Evolutionary conservation across 1,140 invertebrate genomes (phyloP), one percentile per base, ranked within the genome.

Genomic region (Drosophila simulans): DNA sequence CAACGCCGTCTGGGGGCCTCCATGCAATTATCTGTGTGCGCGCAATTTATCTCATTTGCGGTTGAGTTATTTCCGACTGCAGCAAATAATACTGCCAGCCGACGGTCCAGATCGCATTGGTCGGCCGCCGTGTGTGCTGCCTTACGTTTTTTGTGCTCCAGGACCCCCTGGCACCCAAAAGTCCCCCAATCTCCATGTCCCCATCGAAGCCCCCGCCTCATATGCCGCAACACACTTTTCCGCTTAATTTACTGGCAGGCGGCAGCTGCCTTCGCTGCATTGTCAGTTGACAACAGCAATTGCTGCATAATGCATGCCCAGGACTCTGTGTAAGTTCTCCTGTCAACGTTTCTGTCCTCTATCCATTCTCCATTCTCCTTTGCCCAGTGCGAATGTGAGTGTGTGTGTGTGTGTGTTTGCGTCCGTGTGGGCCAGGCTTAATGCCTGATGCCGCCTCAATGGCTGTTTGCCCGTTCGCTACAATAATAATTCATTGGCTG

Each of bases 1-100:
- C 45, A 62, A 58, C 73, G 42, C 57, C 75, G 40, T 78, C 66
- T 52, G 52, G 72, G 59, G 68, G 51, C 64, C 71, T 27, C 68
- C 78, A 69, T 80, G 90, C 85, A 91, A 91, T 91, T 88, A 91
- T 91, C 90, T 91, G 72, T 84, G 63, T 88, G 80, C 86, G 77
- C 68, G 75, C 83, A 91, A 91, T 91, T 91, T 91, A 91, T 91
- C 90, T 90, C 90, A 91, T 91, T 91, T 91, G 90, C 90, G 86
- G 90, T 91, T 91, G 90, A 91, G 85, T 91, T 91, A 84, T 91
- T 91, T 91, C 77, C 90, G 75, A 80, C 74, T 83, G 80, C 80
- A 89, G 83, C 84, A 80, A 89, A 89, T 89, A 89, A 80, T 88
- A 65, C 69, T 55, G 54, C 63, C 58, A 25, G 25, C 49, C 66